Evolutionary conservation across 2,888 invertebrate genomes (phyloP), one percentile per base, ranked within the genome.

Genomic region (Gisinianus flammeolus): DNA sequence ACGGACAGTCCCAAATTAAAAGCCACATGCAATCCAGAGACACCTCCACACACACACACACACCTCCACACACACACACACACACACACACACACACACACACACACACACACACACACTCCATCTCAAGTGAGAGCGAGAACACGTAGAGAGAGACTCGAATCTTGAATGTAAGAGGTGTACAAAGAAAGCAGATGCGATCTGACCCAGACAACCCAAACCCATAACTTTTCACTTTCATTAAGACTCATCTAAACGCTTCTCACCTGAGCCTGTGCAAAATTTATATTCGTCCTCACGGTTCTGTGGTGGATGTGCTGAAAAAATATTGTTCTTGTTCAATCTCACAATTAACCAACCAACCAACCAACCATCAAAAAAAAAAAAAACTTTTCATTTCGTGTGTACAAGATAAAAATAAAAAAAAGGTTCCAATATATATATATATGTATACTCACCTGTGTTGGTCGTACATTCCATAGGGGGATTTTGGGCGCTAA

Each of bases 281-380:
- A 97, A 90, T 98, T 96, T 88, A 98, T 98, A 88, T 98, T 98
- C 85, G 98, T 98, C 86, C 98, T 91, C 86, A 98, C 93, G 78
- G 97, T 95, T 87, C 98, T 91, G 87, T 96, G 94, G 88, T 98
- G 94, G 76, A 97, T 90, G 35, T 93, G 72, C 30, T 67, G 33
- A 1, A 44, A 44, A 44, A 44, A 44, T 2, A 6, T 44, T 44
- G 44, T 35, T 35, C 16, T 44, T 44, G 12, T 44, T 6, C 6
- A 44, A 44, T 44, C 12, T 44, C 44, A 12, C 12, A 44, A 16
- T 44, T 44, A 6, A 44, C 12, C 12, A 16, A 12, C 12, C 35
- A 44, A 16, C 19, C 19, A 44, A 44, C 19, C 19, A 44, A 44
- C 12, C 12, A 44, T 6, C 19, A 2, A 44, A 44, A 16, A 44